Conservation (phyloP, 2,888 invertebrate species). For the Eudiplozoon nipponicum region DNA sequence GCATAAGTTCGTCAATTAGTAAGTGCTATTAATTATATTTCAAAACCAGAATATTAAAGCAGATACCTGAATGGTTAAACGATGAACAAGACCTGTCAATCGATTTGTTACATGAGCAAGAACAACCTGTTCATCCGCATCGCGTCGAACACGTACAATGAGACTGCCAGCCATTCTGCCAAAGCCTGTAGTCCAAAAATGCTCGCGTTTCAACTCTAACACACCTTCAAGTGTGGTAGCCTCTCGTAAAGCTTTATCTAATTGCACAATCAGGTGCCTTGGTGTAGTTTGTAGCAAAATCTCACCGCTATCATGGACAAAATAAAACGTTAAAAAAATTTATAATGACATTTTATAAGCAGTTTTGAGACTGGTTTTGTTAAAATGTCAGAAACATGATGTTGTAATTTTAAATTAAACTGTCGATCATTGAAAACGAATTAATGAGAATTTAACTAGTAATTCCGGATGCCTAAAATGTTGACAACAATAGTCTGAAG, state of each 20-base stretch:
- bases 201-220: conserved; percentile 34
- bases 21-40: too few relatives aligned
- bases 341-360: too few relatives aligned
- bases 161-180: conserved; percentile 26
- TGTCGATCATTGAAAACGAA: too few relatives aligned
- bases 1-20: too few relatives aligned
- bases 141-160: conserved; percentile 30
- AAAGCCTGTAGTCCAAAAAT: conserved; percentile 36
- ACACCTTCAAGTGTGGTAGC: conserved; percentile 36
- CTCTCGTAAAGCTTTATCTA: conserved; percentile 34
- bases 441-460: too few relatives aligned
- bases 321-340: too few relatives aligned
- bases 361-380: too few relatives aligned
- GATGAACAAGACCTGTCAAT: conserved; percentile 32
- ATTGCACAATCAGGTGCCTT: conserved; percentile 33
- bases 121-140: conserved; percentile 35
- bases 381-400: too few relatives aligned
- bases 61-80: conserved; percentile 32
- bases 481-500: too few relatives aligned
- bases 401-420: too few relatives aligned
- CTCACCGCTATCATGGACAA: conserved; percentile 12
- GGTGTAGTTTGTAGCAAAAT: conserved; percentile 31
- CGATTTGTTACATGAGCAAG: conserved; percentile 33
- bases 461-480: too few relatives aligned
- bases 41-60: too few relatives aligned